phyloP scores from a whole-genome alignment of 2,888 invertebrate genomes.

The Lithophane socia region DNA sequence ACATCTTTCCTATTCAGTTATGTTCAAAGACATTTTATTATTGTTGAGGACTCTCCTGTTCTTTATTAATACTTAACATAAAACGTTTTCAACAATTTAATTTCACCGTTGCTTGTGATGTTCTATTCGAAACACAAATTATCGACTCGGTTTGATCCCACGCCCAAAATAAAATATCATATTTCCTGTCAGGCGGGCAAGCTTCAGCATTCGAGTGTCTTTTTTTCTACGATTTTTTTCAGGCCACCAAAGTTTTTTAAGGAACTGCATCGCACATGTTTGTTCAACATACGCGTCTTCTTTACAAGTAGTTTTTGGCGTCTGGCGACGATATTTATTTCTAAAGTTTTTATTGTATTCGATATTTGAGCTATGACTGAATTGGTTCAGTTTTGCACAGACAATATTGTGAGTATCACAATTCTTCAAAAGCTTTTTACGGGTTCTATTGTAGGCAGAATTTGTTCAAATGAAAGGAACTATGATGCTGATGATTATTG shows the following conservation, averaged over 20 bases:
- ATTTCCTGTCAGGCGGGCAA: slow-evolving; percentile 89
- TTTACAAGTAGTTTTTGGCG: slow-evolving; percentile 75
- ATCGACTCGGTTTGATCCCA: slow-evolving; percentile 90
- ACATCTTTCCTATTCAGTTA: slow-evolving; percentile 65
- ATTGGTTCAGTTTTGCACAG: slow-evolving; percentile 25
- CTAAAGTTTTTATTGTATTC: slow-evolving; percentile 35
- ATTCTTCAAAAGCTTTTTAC: slow-evolving; percentile 23
- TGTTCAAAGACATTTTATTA: slow-evolving; percentile 76
- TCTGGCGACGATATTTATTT: slow-evolving; percentile 58
- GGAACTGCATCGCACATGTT: slow-evolving; percentile 89
- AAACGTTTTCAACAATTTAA: slow-evolving; percentile 86
- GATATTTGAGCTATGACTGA: slow-evolving; percentile 41
- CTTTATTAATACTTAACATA: slow-evolving; percentile 80
- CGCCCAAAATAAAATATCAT: slow-evolving; percentile 91
- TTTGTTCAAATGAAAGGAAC: slow-evolving; percentile 1
- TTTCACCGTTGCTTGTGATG: slow-evolving; percentile 85
- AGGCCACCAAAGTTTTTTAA: slow-evolving; percentile 85
- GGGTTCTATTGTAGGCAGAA: background rate
- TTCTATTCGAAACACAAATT: slow-evolving; percentile 88
- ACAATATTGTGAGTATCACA: slow-evolving; percentile 40
- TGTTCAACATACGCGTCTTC: slow-evolving; percentile 84
- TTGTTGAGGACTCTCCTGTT: slow-evolving; percentile 73
- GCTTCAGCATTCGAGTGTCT: slow-evolving; percentile 87
- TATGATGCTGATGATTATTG: background rate
- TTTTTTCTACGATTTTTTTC: slow-evolving; percentile 83